These are phyloP conservation scores for Myopa testacea DNA, from an alignment of 2,888 invertebrate genomes.

Conservation along the genomic window DNA sequence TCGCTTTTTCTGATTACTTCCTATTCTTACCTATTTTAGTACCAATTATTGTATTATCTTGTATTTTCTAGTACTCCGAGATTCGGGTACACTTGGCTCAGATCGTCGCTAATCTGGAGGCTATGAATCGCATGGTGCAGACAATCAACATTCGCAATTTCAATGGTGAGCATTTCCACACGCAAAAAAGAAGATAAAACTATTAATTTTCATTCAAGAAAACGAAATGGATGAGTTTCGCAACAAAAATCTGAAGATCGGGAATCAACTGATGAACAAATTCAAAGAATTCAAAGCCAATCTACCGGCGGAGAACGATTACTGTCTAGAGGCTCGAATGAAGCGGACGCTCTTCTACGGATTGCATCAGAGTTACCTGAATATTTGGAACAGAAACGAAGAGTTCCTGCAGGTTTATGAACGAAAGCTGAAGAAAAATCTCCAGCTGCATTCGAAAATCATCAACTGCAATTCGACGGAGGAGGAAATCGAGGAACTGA, in stretches of 20 bases:
- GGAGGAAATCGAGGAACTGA: conserved; percentile 67
- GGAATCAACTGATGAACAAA: conserved; percentile 63
- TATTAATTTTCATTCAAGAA: conserved; percentile 50
- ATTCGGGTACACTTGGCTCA: conserved; percentile 62
- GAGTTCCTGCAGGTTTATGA: conserved; percentile 65
- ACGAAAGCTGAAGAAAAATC: conserved; percentile 64
- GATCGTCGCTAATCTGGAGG: conserved; percentile 63
- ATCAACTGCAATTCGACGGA: conserved; percentile 66
- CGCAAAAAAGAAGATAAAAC: background rate
- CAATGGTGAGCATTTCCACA: conserved; percentile 55
- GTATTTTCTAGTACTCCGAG: conserved; percentile 61
- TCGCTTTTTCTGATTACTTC: too few relatives aligned
- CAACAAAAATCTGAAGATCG: conserved; percentile 63
- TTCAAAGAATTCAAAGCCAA: conserved; percentile 65
- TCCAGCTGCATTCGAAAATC: conserved; percentile 66
- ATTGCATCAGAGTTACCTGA: conserved; percentile 65
- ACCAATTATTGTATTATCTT: background rate
- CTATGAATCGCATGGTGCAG: conserved; percentile 66
- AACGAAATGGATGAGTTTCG: conserved; percentile 66
- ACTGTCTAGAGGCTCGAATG: conserved; percentile 65
- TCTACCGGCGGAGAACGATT: conserved; percentile 63
- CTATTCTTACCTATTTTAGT: too few relatives aligned
- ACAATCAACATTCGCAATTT: conserved; percentile 63
- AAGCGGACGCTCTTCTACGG: conserved; percentile 66
- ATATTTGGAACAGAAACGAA: conserved; percentile 66